phyloP scores from a whole-genome alignment of 2,113 vertebrate species.

The Speoplatyrhinus poulsoni region DNA sequence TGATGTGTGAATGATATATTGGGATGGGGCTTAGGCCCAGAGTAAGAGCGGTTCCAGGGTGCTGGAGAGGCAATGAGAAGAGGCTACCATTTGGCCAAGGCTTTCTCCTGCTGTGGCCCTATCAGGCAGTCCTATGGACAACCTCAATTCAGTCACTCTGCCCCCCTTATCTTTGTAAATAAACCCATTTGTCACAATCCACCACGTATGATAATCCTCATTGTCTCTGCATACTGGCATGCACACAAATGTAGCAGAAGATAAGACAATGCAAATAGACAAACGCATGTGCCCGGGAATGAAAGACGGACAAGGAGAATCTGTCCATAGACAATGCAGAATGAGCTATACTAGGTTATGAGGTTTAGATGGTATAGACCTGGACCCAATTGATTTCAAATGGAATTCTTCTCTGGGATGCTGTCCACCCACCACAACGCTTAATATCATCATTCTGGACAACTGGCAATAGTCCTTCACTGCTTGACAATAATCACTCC shows the following conservation, averaged over 20 bases:
- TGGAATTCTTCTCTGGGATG: constrained; percentile 32
- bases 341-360: too few relatives aligned
- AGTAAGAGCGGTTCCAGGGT: constrained; percentile 33
- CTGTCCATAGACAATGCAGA: not conserved
- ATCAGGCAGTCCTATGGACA: constrained; percentile 41
- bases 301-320: not conserved
- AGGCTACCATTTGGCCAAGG: constrained; percentile 54
- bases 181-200: constrained; percentile 26
- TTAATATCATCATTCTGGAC: constrained; percentile 13
- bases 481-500: constrained; percentile 40
- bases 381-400: constrained; percentile 36
- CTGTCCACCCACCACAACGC: not conserved
- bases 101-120: constrained; percentile 46
- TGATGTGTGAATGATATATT: constrained; percentile 59
- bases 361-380: constrained; percentile 32
- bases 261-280: not conserved
- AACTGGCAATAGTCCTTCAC: constrained; percentile 30
- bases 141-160: constrained; percentile 46
- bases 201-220: not conserved
- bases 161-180: constrained; percentile 47
- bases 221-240: not conserved
- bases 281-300: not conserved
- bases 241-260: not conserved
- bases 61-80: constrained; percentile 51
- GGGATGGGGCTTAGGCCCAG: constrained; percentile 42